Percentiles rank a stretch among this genome's conserved stretches.
Conservation (phyloP, 2,113 vertebrate species). For the Gorsachius goisagi region DNA sequence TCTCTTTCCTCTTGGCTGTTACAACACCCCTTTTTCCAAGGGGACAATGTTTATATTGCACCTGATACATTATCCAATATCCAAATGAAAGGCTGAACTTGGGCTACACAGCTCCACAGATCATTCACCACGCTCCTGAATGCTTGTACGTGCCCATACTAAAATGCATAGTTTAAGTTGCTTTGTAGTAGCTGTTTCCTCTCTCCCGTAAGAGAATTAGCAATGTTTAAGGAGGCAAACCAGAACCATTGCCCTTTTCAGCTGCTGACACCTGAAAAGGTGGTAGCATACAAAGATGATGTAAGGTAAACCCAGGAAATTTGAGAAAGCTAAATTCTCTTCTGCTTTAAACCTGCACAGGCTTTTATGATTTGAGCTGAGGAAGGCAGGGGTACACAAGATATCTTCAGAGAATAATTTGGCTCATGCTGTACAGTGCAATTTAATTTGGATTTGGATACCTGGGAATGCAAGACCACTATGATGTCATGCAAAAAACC, state of each 20-base stretch:
- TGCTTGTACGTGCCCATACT: neutral
- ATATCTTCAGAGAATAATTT: neutral
- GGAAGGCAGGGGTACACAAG: neutral
- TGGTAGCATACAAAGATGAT: neutral
- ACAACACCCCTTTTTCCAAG: neutral
- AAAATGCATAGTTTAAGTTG: neutral
- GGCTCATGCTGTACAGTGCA: neutral
- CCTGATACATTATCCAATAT: neutral
- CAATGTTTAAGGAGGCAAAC: neutral
- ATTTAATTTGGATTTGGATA: neutral
- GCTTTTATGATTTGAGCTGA: neutral
- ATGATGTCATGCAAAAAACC: neutral
- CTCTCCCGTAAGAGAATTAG: neutral
- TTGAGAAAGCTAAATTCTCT: neutral
- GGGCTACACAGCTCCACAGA: neutral
- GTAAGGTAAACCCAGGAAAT: neutral
- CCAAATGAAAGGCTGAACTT: slow-evolving; percentile 24
- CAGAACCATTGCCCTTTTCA: neutral
- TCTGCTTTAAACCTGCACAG: neutral
- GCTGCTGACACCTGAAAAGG: neutral
- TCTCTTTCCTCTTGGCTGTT: neutral
- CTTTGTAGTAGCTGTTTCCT: neutral
- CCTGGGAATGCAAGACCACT: neutral
- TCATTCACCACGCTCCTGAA: neutral
- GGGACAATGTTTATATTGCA: neutral